phyloP scores from a whole-genome alignment of 2,888 invertebrate species.

The Erebia epiphron region DNA sequence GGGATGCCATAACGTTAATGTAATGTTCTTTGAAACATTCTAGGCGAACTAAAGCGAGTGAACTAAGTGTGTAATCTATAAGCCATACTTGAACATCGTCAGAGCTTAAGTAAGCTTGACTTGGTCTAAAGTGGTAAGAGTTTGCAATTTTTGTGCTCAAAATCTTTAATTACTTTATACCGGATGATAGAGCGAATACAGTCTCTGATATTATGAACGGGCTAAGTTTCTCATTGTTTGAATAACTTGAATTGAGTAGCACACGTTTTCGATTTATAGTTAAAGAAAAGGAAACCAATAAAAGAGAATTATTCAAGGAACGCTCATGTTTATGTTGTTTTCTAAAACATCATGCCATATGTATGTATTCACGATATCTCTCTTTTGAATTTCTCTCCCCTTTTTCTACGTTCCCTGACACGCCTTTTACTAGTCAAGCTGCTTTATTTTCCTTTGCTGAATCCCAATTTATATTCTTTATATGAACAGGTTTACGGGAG shows the following conservation, averaged over 20 bases:
- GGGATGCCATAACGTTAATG: slow-evolving; percentile 28
- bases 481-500: slow-evolving; percentile 41
- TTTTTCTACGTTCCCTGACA: slow-evolving; percentile 46
- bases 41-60: slow-evolving; percentile 16
- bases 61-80: slow-evolving; percentile 20
- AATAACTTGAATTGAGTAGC: neutral
- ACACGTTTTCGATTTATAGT: neutral
- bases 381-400: slow-evolving; percentile 52
- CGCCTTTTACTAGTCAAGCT: slow-evolving; percentile 62
- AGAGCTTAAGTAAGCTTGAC: slow-evolving; percentile 10
- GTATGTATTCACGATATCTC: slow-evolving; percentile 50
- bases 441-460: slow-evolving; percentile 56
- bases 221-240: neutral
- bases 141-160: neutral
- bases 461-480: slow-evolving; percentile 50
- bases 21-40: slow-evolving; percentile 27
- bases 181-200: neutral
- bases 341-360: slow-evolving; percentile 34
- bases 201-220: neutral
- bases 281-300: slow-evolving; percentile 14
- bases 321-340: slow-evolving; percentile 35
- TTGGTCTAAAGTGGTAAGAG: neutral
- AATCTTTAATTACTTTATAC: neutral
- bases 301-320: slow-evolving; percentile 18
- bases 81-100: slow-evolving; percentile 5